phyloP scores from a whole-genome alignment of 2,113 vertebrate species.

The Platichthys stellatus region DNA sequence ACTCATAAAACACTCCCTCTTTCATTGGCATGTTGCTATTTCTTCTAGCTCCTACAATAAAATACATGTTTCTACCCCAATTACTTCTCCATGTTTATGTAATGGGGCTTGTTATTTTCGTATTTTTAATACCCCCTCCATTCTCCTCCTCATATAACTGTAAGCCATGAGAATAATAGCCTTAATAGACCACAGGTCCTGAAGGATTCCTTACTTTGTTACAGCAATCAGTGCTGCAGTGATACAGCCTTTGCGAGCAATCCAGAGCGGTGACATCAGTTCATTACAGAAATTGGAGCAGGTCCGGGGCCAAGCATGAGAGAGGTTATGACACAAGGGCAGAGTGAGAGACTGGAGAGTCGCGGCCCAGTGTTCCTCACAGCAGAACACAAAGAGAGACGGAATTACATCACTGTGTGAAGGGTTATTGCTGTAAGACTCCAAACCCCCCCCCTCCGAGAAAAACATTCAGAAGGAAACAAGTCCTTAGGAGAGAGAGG shows the following conservation, averaged over 20 bases:
- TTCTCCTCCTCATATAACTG: slow-evolving; percentile 42
- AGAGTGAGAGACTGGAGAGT: slow-evolving; percentile 42
- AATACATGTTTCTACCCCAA: slow-evolving; percentile 48
- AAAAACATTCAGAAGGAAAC: slow-evolving; percentile 26
- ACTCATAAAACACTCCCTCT: slow-evolving; percentile 65
- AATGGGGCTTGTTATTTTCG: slow-evolving; percentile 71
- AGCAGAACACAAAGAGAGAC: slow-evolving; percentile 41
- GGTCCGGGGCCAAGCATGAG: slow-evolving; percentile 49
- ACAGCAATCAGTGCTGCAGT: slow-evolving; percentile 41
- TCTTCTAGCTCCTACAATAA: slow-evolving; percentile 52
- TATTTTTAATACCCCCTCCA: slow-evolving; percentile 50
- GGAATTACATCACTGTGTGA: slow-evolving; percentile 63
- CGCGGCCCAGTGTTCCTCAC: slow-evolving; percentile 57
- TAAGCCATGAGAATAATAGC: slow-evolving; percentile 60
- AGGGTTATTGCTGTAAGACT: slow-evolving; percentile 54
- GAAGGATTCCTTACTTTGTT: slow-evolving; percentile 54
- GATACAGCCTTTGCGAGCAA: slow-evolving; percentile 50
- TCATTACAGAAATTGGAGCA: slow-evolving; percentile 68
- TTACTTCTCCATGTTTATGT: slow-evolving; percentile 67
- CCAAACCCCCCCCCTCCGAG: slow-evolving; percentile 8
- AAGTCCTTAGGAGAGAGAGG: slow-evolving; percentile 5
- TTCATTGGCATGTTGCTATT: slow-evolving; percentile 68
- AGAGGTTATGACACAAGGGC: slow-evolving; percentile 66
- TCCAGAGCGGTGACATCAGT: slow-evolving; percentile 69
- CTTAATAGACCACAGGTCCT: slow-evolving; percentile 53